These are phyloP conservation scores for Drosophila simulans DNA, from an alignment of 1,140 invertebrate species.

Conservation along the genomic window DNA sequence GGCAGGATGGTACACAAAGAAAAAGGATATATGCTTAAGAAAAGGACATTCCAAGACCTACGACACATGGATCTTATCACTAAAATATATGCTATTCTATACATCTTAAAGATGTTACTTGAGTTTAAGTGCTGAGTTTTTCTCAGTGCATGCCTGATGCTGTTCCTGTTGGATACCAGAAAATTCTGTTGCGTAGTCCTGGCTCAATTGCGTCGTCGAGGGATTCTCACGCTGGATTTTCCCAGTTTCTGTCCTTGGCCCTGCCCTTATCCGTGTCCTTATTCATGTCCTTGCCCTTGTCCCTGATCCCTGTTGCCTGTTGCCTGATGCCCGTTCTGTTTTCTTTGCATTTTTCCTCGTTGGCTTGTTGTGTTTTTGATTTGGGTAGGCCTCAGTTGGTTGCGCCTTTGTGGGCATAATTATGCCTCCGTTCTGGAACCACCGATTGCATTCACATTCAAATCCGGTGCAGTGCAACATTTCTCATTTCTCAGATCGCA, in stretches of 20 bases:
- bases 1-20: slow-evolving; percentile 19
- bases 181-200: slow-evolving; percentile 48
- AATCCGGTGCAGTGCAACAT: slow-evolving; percentile 61
- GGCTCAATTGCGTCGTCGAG: slow-evolving; percentile 38
- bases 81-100: too few species aligned
- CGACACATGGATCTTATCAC: too few species aligned
- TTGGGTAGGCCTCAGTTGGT: slow-evolving; percentile 65
- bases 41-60: too few species aligned
- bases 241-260: slow-evolving; percentile 43
- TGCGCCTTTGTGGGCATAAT: slow-evolving; percentile 44
- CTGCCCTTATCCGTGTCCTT: slow-evolving; percentile 45
- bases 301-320: slow-evolving; percentile 33
- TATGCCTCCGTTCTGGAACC: slow-evolving; percentile 38
- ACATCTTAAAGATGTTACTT: too few species aligned
- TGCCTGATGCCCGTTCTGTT: slow-evolving; percentile 17
- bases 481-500: slow-evolving; percentile 48
- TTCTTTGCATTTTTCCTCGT: slow-evolving; percentile 36
- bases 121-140: background rate
- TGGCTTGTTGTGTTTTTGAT: slow-evolving; percentile 64
- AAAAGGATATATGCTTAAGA: background rate
- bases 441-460: slow-evolving; percentile 69
- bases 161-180: slow-evolving; percentile 41
- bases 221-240: slow-evolving; percentile 58
- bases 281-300: slow-evolving; percentile 57
- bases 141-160: slow-evolving; percentile 5